Conservation (phyloP, 2,888 invertebrate genomes). For the Oconnorella tubifera region DNA sequence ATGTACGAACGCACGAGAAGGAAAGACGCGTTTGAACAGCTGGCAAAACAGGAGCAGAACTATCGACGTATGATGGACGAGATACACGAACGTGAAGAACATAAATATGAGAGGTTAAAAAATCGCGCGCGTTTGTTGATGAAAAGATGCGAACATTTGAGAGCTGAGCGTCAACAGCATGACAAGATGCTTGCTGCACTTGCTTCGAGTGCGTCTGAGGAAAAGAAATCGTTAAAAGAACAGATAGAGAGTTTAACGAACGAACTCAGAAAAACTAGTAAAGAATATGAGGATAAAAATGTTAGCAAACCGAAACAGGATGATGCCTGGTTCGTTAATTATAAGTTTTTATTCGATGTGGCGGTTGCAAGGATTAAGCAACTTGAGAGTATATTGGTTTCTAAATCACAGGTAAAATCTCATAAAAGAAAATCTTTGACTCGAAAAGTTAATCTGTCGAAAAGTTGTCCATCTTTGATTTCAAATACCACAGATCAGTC, state of each 20-base stretch:
- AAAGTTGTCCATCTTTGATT: background rate
- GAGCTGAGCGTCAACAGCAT: background rate
- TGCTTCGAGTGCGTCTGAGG: background rate
- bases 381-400: slow-evolving; percentile 1
- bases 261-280: background rate
- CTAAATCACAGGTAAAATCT: background rate
- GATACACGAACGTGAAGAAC: slow-evolving; percentile 1
- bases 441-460: too few species aligned
- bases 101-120: slow-evolving; percentile 14
- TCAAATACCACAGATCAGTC: background rate
- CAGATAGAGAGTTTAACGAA: slow-evolving; percentile 1
- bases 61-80: background rate
- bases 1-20: background rate
- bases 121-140: slow-evolving; percentile 5
- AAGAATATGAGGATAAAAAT: background rate
- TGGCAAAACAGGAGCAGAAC: background rate
- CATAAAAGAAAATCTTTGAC: too few species aligned
- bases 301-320: background rate
- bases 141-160: slow-evolving; percentile 7
- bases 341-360: slow-evolving; percentile 3
- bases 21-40: slow-evolving; percentile 3
- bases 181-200: background rate
- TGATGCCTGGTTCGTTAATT: background rate
- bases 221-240: background rate
- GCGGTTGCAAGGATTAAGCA: background rate